Conservation (phyloP, 2,797 vertebrate genomes). For the Lagocephalus sceleratus region DNA sequence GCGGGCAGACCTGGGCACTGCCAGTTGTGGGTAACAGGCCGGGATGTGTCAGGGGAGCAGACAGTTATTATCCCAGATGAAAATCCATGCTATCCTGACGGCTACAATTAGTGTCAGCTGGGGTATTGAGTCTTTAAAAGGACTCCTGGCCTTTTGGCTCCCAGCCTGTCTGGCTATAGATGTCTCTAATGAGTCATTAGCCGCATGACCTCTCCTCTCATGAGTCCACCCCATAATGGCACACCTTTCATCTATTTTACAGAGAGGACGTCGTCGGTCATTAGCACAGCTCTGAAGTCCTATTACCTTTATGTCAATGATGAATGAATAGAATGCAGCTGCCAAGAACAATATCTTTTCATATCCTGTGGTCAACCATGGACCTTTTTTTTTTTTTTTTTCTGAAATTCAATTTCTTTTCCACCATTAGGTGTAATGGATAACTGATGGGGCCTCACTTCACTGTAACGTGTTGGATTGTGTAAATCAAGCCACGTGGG, state of each 20-base stretch:
- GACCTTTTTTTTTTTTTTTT: constrained; percentile 45
- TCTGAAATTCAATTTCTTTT: constrained; percentile 62
- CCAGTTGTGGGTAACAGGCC: constrained; percentile 67
- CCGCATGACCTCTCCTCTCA: constrained; percentile 78
- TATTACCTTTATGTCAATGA: constrained; percentile 81
- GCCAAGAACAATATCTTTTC: constrained; percentile 76
- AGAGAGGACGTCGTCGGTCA: constrained; percentile 79
- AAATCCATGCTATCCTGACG: constrained; percentile 79
- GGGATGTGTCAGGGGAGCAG: constrained; percentile 72
- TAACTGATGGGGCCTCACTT: constrained; percentile 65
- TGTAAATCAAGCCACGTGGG: constrained; percentile 24
- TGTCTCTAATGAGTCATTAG: constrained; percentile 84
- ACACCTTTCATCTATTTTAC: constrained; percentile 85
- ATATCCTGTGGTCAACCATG: constrained; percentile 66
- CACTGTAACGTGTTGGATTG: constrained; percentile 44
- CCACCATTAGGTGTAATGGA: constrained; percentile 63
- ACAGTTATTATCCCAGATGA: constrained; percentile 81
- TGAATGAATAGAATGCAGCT: constrained; percentile 77
- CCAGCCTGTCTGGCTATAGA: constrained; percentile 78
- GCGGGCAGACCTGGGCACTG: constrained; percentile 51
- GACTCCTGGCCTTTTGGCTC: constrained; percentile 79
- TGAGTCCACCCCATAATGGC: constrained; percentile 76
- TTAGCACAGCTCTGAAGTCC: constrained; percentile 80
- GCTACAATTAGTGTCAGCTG: constrained; percentile 82
- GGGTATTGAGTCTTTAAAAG: constrained; percentile 82